Evolutionary conservation across 2,888 invertebrate species (phyloP).

Genomic region (Melipona beecheii): DNA sequence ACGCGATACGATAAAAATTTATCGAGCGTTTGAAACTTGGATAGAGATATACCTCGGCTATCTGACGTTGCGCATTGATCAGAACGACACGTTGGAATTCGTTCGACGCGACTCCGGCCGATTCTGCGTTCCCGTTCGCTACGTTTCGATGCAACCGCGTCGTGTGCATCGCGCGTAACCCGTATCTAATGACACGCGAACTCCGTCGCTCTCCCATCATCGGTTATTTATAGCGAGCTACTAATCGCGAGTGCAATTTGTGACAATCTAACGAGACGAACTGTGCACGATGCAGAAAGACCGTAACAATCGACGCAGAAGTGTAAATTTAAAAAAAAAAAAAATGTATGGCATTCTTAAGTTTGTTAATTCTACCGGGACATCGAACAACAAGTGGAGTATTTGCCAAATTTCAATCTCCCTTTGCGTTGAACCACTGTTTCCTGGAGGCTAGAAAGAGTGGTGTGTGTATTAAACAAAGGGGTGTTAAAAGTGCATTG

Average conservation of each 20-base stretch:
- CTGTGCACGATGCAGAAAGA: background rate
- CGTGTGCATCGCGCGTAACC: slow-evolving; percentile 5
- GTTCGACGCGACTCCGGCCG: background rate
- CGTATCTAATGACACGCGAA: slow-evolving; percentile 16
- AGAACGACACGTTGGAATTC: slow-evolving; percentile 7
- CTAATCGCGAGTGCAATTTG: slow-evolving; percentile 21
- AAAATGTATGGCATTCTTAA: slow-evolving; percentile 1
- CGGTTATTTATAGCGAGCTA: slow-evolving; percentile 23
- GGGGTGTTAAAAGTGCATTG: background rate
- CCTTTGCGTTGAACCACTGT: slow-evolving; percentile 32
- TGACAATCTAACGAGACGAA: background rate
- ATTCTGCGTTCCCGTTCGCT: slow-evolving; percentile 13
- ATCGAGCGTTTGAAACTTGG: background rate
- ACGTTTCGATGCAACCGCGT: background rate
- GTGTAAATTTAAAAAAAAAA: background rate
- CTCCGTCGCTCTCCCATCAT: background rate
- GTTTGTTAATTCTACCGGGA: background rate
- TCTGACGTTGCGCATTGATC: too few relatives aligned
- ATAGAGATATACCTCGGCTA: background rate
- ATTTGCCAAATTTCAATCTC: slow-evolving; percentile 1
- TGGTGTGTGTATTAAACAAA: slow-evolving; percentile 16
- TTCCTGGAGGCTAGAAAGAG: background rate
- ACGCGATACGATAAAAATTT: background rate
- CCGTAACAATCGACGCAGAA: background rate
- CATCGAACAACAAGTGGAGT: slow-evolving; percentile 8